Conservation (phyloP, 2,113 vertebrate genomes). For the Vulpes vulpes region DNA sequence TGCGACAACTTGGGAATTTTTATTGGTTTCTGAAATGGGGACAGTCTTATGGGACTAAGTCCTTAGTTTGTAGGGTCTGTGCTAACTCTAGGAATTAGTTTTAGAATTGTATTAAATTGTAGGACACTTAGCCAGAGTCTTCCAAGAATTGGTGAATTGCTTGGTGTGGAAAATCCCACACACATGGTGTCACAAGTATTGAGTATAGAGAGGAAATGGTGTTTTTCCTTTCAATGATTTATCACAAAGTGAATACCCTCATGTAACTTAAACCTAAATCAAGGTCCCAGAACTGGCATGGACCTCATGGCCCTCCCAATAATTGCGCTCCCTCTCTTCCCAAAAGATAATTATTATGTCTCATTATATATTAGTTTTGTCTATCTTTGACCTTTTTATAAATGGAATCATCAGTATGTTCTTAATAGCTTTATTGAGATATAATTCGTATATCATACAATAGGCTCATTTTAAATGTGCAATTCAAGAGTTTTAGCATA, state of each 20-base stretch:
- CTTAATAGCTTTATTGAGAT: not conserved
- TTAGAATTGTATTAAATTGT: not conserved
- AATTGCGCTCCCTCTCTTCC: not conserved
- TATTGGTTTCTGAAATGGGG: not conserved
- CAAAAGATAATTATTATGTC: not conserved
- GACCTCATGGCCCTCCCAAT: not conserved
- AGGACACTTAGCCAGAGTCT: not conserved
- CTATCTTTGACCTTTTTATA: conserved; percentile 6
- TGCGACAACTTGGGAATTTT: not conserved
- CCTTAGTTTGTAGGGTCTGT: not conserved
- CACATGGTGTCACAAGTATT: not conserved
- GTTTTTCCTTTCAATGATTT: conserved; percentile 18
- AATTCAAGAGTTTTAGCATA: not conserved
- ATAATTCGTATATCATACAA: conserved; percentile 5
- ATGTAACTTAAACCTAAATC: not conserved
- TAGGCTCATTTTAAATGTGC: not conserved
- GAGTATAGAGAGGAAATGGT: not conserved
- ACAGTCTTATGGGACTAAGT: not conserved
- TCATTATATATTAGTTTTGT: not conserved
- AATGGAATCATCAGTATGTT: not conserved
- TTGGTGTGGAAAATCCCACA: conserved; percentile 1
- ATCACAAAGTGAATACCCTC: not conserved
- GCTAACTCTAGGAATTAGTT: not conserved
- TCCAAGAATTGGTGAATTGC: not conserved
- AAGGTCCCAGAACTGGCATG: not conserved